Evolutionary conservation across 2,113 vertebrate species (phyloP).

Genomic region (Equus przewalskii): DNA sequence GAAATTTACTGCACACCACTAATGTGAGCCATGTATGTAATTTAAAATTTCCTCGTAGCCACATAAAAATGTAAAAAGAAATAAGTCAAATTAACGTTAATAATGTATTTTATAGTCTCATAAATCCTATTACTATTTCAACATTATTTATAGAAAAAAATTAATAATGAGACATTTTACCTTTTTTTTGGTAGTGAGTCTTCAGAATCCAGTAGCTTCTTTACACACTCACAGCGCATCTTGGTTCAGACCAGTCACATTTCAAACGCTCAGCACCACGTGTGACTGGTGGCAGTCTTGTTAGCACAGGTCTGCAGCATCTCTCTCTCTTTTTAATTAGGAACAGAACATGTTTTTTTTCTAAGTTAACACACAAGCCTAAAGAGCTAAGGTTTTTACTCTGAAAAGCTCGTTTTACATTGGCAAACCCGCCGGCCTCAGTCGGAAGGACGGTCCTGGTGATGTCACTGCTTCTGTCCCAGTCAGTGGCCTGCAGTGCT

Average conservation of each 20-base stretch:
- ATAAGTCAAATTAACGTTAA: background rate
- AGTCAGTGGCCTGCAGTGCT: background rate
- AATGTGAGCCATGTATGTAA: background rate
- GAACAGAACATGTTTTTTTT: background rate
- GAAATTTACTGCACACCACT: background rate
- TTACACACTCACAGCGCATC: background rate
- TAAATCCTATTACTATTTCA: background rate
- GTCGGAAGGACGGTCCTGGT: background rate
- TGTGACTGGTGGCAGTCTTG: background rate
- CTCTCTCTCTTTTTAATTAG: background rate
- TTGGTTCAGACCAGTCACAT: background rate
- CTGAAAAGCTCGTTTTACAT: background rate
- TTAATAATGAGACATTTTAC: background rate
- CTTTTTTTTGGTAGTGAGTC: background rate
- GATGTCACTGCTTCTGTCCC: background rate
- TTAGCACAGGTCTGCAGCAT: background rate
- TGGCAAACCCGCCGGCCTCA: background rate
- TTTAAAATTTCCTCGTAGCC: background rate
- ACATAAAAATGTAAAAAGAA: background rate
- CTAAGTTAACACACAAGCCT: background rate
- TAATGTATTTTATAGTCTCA: background rate
- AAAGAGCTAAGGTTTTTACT: background rate
- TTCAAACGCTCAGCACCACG: rapidly evolving
- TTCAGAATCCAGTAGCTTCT: background rate
- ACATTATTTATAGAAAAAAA: background rate